These are phyloP conservation scores for Macroteleia sp. DNA, from an alignment of 2,888 invertebrate species.

Conservation along the genomic window DNA sequence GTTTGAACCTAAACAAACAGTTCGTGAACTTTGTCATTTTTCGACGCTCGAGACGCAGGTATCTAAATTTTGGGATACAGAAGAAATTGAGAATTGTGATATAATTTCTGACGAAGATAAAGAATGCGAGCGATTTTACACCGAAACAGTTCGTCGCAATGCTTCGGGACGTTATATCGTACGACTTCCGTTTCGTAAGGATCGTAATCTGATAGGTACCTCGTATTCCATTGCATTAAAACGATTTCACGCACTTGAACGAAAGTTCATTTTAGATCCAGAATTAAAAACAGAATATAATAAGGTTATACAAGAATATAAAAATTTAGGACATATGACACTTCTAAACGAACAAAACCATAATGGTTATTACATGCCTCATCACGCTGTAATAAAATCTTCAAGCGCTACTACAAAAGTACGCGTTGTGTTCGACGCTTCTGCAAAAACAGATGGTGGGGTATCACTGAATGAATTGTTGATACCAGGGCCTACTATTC, in stretches of 20 bases:
- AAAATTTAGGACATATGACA: not conserved
- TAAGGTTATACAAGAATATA: not conserved
- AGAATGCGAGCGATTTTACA: not conserved
- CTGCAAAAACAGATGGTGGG: not conserved
- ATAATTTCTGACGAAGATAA: not conserved
- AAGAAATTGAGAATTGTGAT: not conserved
- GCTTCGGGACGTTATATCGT: not conserved
- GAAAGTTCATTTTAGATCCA: not conserved
- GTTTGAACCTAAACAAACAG: not conserved
- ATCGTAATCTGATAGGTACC: no score
- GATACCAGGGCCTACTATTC: not conserved
- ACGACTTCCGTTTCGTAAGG: not conserved
- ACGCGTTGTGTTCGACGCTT: not conserved
- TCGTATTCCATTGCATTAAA: not conserved
- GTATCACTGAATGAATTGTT: not conserved
- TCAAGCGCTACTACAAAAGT: not conserved
- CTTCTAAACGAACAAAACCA: no score
- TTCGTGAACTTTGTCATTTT: not conserved
- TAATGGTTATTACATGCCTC: not conserved
- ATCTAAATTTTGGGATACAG: not conserved
- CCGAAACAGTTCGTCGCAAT: not conserved
- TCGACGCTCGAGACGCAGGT: not conserved
- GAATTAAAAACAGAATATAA: not conserved
- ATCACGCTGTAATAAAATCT: not conserved
- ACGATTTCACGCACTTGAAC: constrained; percentile 1